Evolutionary conservation across 2,113 vertebrate species (phyloP).

Genomic region (Callorhinus ursinus): DNA sequence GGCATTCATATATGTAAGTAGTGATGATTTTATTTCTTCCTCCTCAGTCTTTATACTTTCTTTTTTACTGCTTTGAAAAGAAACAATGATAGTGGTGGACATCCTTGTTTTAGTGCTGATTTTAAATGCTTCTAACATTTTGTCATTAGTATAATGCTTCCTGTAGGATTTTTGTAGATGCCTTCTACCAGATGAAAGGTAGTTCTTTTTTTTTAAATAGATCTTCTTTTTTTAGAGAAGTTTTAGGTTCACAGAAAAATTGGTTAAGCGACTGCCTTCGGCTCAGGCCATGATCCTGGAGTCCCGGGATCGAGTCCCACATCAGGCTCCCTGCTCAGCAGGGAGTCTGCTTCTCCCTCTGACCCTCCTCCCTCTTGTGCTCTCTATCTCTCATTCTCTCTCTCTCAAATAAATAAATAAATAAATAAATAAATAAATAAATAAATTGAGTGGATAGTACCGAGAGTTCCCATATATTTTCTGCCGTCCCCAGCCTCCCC

Average conservation of each 20-base stretch:
- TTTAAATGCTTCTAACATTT: slow-evolving; percentile 35
- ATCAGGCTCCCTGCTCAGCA: too few relatives aligned
- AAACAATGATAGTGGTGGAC: background rate
- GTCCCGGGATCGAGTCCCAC: too few relatives aligned
- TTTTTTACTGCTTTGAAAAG: background rate
- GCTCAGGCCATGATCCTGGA: too few relatives aligned
- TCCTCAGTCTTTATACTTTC: background rate
- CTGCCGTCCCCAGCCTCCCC: background rate
- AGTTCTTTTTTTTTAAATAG: background rate
- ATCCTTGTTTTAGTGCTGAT: background rate
- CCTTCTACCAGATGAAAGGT: background rate
- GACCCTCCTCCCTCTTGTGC: too few relatives aligned
- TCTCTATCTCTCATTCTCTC: too few relatives aligned
- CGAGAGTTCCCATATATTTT: background rate
- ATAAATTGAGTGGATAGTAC: background rate
- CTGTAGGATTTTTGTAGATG: background rate
- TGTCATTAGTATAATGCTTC: background rate
- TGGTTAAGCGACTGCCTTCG: background rate
- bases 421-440: too few relatives aligned
- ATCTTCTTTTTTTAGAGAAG: background rate
- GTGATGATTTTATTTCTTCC: background rate
- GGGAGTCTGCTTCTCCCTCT: too few relatives aligned
- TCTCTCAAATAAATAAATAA: too few relatives aligned
- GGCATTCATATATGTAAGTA: background rate
- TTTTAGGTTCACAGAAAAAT: background rate